A percentile compares a stretch with the other conserved stretches of the same genome.
These are phyloP conservation scores for Epinephelus lanceolatus DNA, from an alignment of 2,113 vertebrate species.

Conservation along the genomic window DNA sequence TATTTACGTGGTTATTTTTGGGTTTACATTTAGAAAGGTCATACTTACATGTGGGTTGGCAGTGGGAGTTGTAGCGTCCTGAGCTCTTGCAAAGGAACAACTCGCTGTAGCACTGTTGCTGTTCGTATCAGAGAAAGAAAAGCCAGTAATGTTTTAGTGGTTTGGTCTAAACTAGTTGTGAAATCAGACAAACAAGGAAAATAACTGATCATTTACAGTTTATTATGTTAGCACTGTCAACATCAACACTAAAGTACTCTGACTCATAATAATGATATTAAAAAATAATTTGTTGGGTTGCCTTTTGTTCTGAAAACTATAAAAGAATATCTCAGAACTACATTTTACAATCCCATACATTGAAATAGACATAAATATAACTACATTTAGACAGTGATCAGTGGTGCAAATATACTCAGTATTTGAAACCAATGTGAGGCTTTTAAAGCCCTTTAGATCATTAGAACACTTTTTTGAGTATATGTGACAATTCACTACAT, in stretches of 20 bases:
- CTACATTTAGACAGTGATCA: neutral
- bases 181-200: slow-evolving; percentile 9
- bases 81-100: accelerated
- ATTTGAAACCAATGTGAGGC: neutral
- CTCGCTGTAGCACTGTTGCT: neutral
- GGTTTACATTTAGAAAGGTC: slow-evolving; percentile 20
- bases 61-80: accelerated
- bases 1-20: slow-evolving; percentile 2
- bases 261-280: neutral
- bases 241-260: neutral
- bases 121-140: slow-evolving; percentile 37
- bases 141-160: neutral
- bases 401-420: neutral
- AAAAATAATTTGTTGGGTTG: neutral
- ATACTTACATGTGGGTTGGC: neutral
- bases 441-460: neutral
- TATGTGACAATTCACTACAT: too few relatives aligned
- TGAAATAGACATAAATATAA: neutral
- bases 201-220: neutral
- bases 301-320: slow-evolving; percentile 4
- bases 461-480: too few relatives aligned
- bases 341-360: neutral
- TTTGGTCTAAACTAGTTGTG: neutral
- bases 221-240: neutral
- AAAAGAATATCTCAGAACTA: neutral